Conservation (phyloP, 2,797 vertebrate genomes). For the Phyllotis vaccarum region DNA sequence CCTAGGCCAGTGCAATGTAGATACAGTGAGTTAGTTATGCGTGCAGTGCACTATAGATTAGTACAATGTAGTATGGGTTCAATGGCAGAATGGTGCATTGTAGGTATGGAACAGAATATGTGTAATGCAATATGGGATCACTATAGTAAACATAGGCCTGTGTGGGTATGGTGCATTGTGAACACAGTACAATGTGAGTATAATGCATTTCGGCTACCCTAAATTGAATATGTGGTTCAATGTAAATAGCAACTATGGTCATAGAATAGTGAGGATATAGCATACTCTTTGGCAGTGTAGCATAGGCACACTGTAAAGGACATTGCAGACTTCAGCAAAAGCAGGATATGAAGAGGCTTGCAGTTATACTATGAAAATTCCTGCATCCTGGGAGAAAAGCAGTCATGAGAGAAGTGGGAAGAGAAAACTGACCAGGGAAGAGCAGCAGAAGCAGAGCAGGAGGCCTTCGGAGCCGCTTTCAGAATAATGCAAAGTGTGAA, state of each 20-base stretch:
- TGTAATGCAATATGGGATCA: too few species aligned
- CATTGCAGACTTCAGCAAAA: not conserved
- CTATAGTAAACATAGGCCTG: not conserved
- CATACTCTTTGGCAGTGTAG: not conserved
- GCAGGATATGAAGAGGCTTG: not conserved
- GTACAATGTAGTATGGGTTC: not conserved
- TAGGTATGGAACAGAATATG: not conserved
- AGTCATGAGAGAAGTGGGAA: accelerated
- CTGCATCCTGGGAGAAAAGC: not conserved
- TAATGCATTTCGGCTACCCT: not conserved
- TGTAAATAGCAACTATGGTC: too few species aligned
- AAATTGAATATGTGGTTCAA: not conserved
- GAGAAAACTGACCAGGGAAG: not conserved
- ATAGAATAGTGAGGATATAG: not conserved
- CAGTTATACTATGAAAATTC: not conserved
- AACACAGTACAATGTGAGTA: not conserved
- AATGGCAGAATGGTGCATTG: not conserved
- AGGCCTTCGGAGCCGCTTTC: not conserved
- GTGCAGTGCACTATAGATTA: not conserved
- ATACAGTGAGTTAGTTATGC: too few species aligned
- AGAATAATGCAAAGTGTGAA: not conserved
- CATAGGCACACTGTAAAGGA: not conserved
- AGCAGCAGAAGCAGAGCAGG: not conserved
- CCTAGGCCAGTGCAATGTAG: too few species aligned
- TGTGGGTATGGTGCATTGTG: not conserved